Percentiles rank a stretch among this genome's conserved stretches.
phyloP scores from a whole-genome alignment of 2,113 vertebrate genomes.

The Thymallus thymallus region DNA sequence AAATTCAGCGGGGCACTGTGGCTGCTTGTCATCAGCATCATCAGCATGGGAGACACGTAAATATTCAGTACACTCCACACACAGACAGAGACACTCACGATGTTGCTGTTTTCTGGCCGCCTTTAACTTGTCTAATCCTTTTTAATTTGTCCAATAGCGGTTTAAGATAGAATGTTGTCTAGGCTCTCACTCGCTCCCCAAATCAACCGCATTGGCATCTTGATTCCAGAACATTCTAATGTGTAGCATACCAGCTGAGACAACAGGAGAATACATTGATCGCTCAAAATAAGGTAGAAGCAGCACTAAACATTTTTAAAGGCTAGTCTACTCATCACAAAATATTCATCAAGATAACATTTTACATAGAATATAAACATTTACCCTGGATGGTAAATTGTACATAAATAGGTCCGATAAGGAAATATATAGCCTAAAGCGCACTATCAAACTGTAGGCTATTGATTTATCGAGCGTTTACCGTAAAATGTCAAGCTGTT shows the following conservation, averaged over 20 bases:
- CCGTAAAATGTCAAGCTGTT: conserved; percentile 18
- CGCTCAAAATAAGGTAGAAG: not conserved
- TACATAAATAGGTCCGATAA: not conserved
- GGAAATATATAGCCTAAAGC: not conserved
- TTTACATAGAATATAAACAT: not conserved
- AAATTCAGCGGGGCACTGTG: conserved; percentile 46
- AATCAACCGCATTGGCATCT: conserved; percentile 42
- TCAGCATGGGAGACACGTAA: conserved; percentile 66
- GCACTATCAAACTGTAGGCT: not conserved
- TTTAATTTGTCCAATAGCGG: conserved; percentile 27
- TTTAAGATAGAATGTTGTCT: not conserved
- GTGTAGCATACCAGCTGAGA: conserved; percentile 24
- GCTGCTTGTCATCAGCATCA: conserved; percentile 43
- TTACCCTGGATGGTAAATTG: not conserved
- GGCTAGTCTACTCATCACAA: not conserved
- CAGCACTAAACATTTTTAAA: not conserved
- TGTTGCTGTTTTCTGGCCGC: conserved; percentile 4
- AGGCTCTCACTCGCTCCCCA: not conserved
- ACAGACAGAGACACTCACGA: conserved; percentile 1
- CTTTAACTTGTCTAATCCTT: not conserved
- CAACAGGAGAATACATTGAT: not conserved
- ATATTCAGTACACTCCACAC: not conserved
- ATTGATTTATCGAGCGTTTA: conserved; percentile 34
- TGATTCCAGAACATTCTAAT: conserved; percentile 63
- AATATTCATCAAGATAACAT: not conserved